phyloP scores from a whole-genome alignment of 1,140 invertebrate genomes.

The Lysiphlebus fabarum region DNA sequence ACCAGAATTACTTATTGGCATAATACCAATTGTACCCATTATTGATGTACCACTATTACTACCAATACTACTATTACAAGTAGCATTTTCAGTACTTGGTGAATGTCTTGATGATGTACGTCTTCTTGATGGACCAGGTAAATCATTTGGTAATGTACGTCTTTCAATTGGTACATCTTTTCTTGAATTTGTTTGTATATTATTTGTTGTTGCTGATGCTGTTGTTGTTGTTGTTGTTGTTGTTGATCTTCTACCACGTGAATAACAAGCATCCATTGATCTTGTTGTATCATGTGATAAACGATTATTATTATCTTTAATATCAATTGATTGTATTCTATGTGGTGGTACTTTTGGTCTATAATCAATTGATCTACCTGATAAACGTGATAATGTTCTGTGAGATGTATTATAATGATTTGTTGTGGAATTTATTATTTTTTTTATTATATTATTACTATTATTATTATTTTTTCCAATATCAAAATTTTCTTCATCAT shows the following conservation, averaged over 20 bases:
- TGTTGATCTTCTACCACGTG: slow-evolving; percentile 73
- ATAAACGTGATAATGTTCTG: slow-evolving; percentile 33
- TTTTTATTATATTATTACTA: not conserved
- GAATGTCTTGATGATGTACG: slow-evolving; percentile 53
- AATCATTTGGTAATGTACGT: slow-evolving; percentile 68
- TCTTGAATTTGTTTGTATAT: slow-evolving; percentile 61
- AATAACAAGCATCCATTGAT: slow-evolving; percentile 63
- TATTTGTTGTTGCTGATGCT: too few species aligned
- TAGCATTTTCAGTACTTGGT: slow-evolving; percentile 58
- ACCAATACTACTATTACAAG: not conserved
- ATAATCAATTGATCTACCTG: slow-evolving; percentile 47
- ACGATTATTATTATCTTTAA: slow-evolving; percentile 38
- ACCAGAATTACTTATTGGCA: slow-evolving; percentile 43
- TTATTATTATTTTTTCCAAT: too few species aligned
- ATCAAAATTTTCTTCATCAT: slow-evolving; percentile 60
- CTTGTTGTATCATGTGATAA: slow-evolving; percentile 17
- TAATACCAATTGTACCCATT: slow-evolving; percentile 25
- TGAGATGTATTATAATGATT: not conserved
- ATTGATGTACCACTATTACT: slow-evolving; percentile 16
- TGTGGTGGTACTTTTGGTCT: slow-evolving; percentile 70
- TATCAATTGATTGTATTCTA: slow-evolving; percentile 60
- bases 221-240: slow-evolving; percentile 29
- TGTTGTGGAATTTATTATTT: slow-evolving; percentile 24
- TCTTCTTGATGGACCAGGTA: slow-evolving; percentile 56
- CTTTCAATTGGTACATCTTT: slow-evolving; percentile 65